Conservation (phyloP, 2,113 vertebrate species). For the Cyprinodon brontotheroides region DNA sequence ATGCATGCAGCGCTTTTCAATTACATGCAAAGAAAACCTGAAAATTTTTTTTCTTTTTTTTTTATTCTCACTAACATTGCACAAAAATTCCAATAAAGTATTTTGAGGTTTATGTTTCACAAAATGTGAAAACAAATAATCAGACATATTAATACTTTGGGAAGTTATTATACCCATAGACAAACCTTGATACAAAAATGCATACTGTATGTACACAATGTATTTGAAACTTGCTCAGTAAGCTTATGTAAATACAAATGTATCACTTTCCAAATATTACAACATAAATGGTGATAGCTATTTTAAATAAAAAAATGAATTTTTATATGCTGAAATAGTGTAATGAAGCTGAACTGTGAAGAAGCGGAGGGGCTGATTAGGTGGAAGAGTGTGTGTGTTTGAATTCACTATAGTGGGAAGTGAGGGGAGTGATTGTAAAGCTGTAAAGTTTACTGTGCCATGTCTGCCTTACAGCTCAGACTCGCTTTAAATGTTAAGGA, state of each 20-base stretch:
- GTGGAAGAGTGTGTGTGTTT: slow-evolving; percentile 34
- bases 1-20: neutral
- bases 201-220: slow-evolving; percentile 58
- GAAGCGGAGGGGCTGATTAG: slow-evolving; percentile 58
- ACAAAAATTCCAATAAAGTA: neutral
- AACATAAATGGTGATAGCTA: slow-evolving; percentile 72
- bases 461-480: slow-evolving; percentile 77
- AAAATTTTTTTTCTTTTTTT: neutral
- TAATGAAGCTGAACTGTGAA: slow-evolving; percentile 73
- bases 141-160: neutral
- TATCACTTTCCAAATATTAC: slow-evolving; percentile 78
- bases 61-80: neutral
- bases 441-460: slow-evolving; percentile 74
- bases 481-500: slow-evolving; percentile 75
- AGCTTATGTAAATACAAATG: slow-evolving; percentile 78
- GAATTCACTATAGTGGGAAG: slow-evolving; percentile 18
- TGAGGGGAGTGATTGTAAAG: slow-evolving; percentile 65
- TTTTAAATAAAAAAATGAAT: slow-evolving; percentile 72
- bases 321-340: slow-evolving; percentile 70
- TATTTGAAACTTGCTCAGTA: slow-evolving; percentile 76
- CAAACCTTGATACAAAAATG: slow-evolving; percentile 55
- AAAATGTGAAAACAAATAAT: neutral
- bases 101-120: neutral
- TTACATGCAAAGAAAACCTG: neutral
- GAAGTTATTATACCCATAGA: slow-evolving; percentile 35